Conservation (phyloP, 2,113 vertebrate genomes). For the Cephalopterus ornatus region DNA sequence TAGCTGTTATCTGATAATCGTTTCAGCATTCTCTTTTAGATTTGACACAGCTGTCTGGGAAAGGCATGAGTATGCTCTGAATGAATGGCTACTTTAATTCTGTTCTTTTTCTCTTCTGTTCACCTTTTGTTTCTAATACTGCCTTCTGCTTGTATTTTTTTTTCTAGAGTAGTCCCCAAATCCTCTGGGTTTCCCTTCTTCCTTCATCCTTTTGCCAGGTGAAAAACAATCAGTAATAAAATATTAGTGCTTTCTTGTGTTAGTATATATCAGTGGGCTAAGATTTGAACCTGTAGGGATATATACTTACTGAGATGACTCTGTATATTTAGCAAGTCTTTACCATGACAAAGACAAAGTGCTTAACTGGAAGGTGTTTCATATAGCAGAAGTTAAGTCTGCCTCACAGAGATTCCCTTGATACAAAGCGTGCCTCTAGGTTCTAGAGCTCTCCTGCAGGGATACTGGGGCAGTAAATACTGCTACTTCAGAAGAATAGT, state of each 20-base stretch:
- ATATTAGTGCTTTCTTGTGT: neutral
- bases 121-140: neutral
- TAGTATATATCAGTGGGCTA: neutral
- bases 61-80: neutral
- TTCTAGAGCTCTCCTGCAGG: neutral
- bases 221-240: neutral
- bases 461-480: neutral
- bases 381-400: neutral
- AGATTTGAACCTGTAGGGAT: neutral
- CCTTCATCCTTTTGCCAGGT: neutral
- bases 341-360: neutral
- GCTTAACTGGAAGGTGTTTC: neutral
- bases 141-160: neutral
- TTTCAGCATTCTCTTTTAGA: neutral
- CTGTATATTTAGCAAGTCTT: neutral
- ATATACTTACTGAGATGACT: neutral
- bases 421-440: neutral
- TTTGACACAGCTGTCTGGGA: neutral
- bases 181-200: neutral
- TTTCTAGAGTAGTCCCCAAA: neutral
- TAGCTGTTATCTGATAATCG: neutral
- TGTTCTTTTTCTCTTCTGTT: neutral
- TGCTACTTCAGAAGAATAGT: neutral
- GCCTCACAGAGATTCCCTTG: neutral
- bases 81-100: neutral